phyloP scores from a whole-genome alignment of 2,113 vertebrate genomes.

The Phrynosoma platyrhinos region DNA sequence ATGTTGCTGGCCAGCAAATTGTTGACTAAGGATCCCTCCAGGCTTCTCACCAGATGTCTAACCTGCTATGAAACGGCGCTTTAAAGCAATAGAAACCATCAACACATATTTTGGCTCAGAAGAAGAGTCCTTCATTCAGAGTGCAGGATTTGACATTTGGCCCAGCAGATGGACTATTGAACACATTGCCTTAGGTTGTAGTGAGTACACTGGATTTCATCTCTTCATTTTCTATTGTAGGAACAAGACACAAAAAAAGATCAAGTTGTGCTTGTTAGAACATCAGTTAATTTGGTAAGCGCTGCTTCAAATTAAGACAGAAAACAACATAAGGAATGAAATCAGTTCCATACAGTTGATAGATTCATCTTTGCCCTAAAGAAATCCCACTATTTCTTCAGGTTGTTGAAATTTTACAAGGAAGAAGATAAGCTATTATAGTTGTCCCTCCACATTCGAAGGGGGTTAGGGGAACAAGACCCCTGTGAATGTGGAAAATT shows the following conservation, averaged over 20 bases:
- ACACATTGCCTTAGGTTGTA: constrained; percentile 10
- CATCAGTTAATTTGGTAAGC: constrained; percentile 4
- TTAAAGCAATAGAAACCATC: constrained; percentile 44
- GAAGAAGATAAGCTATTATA: background rate
- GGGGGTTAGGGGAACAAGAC: too few relatives aligned
- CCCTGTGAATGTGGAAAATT: too few relatives aligned
- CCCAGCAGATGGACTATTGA: constrained; percentile 46
- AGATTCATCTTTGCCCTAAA: constrained; percentile 16
- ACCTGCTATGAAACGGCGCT: constrained; percentile 4
- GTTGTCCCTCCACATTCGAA: too few relatives aligned
- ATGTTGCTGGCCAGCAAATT: constrained; percentile 15
- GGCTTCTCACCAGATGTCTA: constrained; percentile 43
- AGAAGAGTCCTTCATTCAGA: constrained; percentile 4
- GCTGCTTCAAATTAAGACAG: constrained; percentile 16
- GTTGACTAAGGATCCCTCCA: constrained; percentile 42
- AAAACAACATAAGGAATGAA: constrained; percentile 19
- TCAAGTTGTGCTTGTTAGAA: constrained; percentile 18
- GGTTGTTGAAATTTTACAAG: background rate
- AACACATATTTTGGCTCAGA: constrained; percentile 33
- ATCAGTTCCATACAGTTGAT: constrained; percentile 17
- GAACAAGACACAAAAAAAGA: constrained; percentile 12
- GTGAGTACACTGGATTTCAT: background rate
- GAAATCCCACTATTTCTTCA: constrained; percentile 10
- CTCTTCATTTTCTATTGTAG: background rate
- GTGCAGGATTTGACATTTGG: constrained; percentile 49